These are phyloP conservation scores for Parnassius glacialis DNA, from an alignment of 2,888 invertebrate genomes.

Conservation along the genomic window DNA sequence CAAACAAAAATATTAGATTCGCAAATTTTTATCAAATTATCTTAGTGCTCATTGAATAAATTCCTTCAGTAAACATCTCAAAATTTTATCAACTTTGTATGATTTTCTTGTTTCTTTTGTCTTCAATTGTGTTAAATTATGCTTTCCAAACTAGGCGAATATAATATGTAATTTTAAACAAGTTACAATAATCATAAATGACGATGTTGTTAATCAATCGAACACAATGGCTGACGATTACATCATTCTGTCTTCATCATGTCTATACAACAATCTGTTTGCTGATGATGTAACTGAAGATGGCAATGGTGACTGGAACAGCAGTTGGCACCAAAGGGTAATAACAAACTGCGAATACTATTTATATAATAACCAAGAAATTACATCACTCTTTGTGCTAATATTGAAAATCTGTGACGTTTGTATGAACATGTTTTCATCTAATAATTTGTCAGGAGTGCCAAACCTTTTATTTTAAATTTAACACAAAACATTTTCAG, in stretches of 20 bases:
- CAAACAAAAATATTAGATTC: no score
- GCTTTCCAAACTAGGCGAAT: not conserved
- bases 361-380: constrained; percentile 11
- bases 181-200: not conserved
- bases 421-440: no score
- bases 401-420: no score
- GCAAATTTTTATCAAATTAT: no score
- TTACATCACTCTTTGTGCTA: constrained; percentile 8
- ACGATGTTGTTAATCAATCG: constrained; percentile 4
- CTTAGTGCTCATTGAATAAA: no score
- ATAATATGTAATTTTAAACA: not conserved
- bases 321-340: constrained; percentile 8
- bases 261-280: constrained; percentile 7
- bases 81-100: no score
- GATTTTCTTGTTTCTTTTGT: no score
- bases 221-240: constrained; percentile 8
- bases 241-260: constrained; percentile 14
- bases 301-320: constrained; percentile 4
- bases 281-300: constrained; percentile 13
- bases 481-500: no score
- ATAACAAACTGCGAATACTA: not conserved
- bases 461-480: no score
- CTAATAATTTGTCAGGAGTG: no score
- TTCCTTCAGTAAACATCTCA: no score
- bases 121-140: no score